Percentiles rank a stretch among this genome's conserved stretches.
phyloP scores from a whole-genome alignment of 2,888 invertebrate genomes.

The Oligia strigilis region DNA sequence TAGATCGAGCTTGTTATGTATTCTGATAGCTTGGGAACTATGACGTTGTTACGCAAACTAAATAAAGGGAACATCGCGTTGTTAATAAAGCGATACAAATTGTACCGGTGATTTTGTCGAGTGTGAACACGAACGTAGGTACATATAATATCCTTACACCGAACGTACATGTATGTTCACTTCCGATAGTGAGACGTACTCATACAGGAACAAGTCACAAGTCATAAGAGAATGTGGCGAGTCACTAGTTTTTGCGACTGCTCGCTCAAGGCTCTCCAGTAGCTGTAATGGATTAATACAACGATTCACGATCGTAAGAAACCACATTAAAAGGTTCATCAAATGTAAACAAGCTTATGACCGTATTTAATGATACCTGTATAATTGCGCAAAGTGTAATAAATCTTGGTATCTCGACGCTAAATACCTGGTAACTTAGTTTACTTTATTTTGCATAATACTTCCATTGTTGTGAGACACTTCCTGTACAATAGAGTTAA shows the following conservation, averaged over 20 bases:
- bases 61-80: slow-evolving; percentile 59
- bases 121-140: slow-evolving; percentile 18
- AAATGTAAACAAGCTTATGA: slow-evolving; percentile 38
- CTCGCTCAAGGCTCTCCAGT: slow-evolving; percentile 77
- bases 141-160: neutral
- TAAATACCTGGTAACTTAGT: slow-evolving; percentile 18
- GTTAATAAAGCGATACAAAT: slow-evolving; percentile 62
- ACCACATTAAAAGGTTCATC: slow-evolving; percentile 41
- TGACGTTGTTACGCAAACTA: slow-evolving; percentile 81
- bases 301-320: slow-evolving; percentile 66
- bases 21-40: slow-evolving; percentile 86
- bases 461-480: slow-evolving; percentile 46
- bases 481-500: slow-evolving; percentile 38
- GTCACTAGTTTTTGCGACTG: slow-evolving; percentile 75
- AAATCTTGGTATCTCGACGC: slow-evolving; percentile 24
- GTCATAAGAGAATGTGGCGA: slow-evolving; percentile 78
- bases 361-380: slow-evolving; percentile 29
- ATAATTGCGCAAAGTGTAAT: slow-evolving; percentile 43
- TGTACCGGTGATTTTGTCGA: slow-evolving; percentile 42
- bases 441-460: slow-evolving; percentile 42
- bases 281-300: slow-evolving; percentile 68
- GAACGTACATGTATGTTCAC: slow-evolving; percentile 44
- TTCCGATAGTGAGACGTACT: slow-evolving; percentile 67
- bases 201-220: slow-evolving; percentile 60
- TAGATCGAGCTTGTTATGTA: slow-evolving; percentile 85